These are phyloP conservation scores for Parazoanthus darwini DNA, from an alignment of 92 coral and sea anemone species.

Conservation along the genomic window DNA sequence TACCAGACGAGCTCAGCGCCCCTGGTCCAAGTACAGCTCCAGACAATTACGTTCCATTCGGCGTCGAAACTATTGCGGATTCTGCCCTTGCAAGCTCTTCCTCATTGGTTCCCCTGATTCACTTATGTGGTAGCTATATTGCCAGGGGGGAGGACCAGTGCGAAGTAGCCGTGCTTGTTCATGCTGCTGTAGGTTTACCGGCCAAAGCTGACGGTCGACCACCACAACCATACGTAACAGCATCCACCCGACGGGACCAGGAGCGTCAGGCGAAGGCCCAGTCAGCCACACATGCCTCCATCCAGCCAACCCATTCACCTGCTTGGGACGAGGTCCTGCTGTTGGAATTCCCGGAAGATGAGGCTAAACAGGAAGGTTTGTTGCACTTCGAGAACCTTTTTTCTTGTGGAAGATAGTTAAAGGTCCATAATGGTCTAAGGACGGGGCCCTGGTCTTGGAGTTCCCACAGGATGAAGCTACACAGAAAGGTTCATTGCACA, in stretches of 20 bases:
- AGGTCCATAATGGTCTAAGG: conserved; percentile 52
- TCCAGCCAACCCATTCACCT: conserved; percentile 84
- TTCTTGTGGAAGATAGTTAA: no score
- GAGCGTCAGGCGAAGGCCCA: conserved; percentile 56
- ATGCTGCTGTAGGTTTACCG: conserved; percentile 86
- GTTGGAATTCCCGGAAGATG: conserved; percentile 66
- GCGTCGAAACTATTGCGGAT: conserved; percentile 46
- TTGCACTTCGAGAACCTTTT: background rate
- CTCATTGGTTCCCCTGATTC: conserved; percentile 65
- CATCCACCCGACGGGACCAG: conserved; percentile 69
- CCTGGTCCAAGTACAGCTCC: conserved; percentile 44
- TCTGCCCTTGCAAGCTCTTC: conserved; percentile 61
- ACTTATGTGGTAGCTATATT: conserved; percentile 89
- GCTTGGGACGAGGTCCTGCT: conserved; percentile 85
- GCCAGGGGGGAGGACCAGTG: conserved; percentile 79
- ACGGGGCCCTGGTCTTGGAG: conserved; percentile 74
- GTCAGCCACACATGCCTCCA: conserved; percentile 77
- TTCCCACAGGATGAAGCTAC: conserved; percentile 58
- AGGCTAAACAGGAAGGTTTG: conserved; percentile 68
- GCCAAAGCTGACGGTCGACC: conserved; percentile 71
- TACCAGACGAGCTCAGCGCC: conserved; percentile 18
- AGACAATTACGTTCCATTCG: conserved; percentile 7
- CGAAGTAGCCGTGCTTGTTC: conserved; percentile 82
- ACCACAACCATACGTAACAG: conserved; percentile 87
- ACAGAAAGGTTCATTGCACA: conserved; percentile 62